These are phyloP conservation scores for Seriola aureovittata DNA, from an alignment of 2,113 vertebrate genomes.

Conservation along the genomic window DNA sequence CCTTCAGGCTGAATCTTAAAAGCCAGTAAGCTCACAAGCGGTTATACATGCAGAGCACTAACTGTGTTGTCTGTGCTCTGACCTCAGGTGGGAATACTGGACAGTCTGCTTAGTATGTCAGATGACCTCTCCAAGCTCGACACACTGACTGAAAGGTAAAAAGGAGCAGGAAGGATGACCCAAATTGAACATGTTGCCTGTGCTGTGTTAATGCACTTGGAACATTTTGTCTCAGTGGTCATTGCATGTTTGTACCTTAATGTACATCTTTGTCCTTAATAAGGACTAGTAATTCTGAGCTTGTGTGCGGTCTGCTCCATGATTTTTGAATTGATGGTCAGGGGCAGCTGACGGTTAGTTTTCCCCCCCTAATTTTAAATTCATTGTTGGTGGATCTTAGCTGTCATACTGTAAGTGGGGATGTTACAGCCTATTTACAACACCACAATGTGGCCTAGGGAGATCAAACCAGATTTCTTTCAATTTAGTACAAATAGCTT, in stretches of 20 bases:
- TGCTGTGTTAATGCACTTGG: not conserved
- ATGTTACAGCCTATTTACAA: not conserved
- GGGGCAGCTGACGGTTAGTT: constrained; percentile 48
- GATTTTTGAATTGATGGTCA: constrained; percentile 69
- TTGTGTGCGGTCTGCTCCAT: constrained; percentile 35
- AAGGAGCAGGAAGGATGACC: not conserved
- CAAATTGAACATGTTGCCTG: not conserved
- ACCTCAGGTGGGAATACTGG: constrained; percentile 92
- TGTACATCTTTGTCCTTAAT: constrained; percentile 45
- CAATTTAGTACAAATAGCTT: not conserved
- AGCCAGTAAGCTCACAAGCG: not conserved
- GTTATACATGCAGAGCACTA: not conserved
- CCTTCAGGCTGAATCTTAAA: not conserved
- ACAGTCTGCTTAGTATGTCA: constrained; percentile 91
- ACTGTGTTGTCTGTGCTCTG: constrained; percentile 33
- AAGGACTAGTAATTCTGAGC: constrained; percentile 49
- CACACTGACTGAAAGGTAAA: constrained; percentile 93
- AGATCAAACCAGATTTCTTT: not conserved
- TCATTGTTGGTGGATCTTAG: constrained; percentile 48
- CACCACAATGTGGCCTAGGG: not conserved
- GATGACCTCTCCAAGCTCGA: constrained; percentile 95
- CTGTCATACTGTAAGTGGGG: not conserved
- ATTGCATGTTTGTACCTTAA: not conserved
- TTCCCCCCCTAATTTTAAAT: constrained; percentile 67
- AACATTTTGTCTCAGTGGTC: constrained; percentile 8